These are phyloP conservation scores for Catostomus latipinnis DNA, from an alignment of 2,797 vertebrate genomes.

Conservation along the genomic window DNA sequence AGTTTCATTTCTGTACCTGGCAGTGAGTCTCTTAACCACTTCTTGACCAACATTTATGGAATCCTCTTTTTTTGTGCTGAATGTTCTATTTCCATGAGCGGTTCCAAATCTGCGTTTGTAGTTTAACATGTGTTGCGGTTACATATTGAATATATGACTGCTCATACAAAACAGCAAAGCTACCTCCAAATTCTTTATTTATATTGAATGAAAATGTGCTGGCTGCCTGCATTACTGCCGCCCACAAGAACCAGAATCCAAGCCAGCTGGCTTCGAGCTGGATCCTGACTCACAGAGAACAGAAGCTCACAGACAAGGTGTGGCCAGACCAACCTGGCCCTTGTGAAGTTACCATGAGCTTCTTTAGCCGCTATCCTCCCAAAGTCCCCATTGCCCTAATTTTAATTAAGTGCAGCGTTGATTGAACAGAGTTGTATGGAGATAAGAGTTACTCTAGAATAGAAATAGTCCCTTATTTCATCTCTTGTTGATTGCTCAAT, in stretches of 20 bases:
- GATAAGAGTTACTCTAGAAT: too few species aligned
- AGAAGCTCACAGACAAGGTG: slow-evolving; percentile 52
- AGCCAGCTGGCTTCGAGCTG: slow-evolving; percentile 51
- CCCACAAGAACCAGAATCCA: slow-evolving; percentile 47
- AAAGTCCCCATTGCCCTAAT: slow-evolving; percentile 4
- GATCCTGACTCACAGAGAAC: slow-evolving; percentile 40
- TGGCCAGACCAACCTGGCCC: slow-evolving; percentile 40
- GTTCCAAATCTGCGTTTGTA: slow-evolving; percentile 26
- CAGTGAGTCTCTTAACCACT: slow-evolving; percentile 61
- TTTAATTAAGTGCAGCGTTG: slow-evolving; percentile 8
- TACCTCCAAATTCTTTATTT: slow-evolving; percentile 55
- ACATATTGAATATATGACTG: slow-evolving; percentile 36
- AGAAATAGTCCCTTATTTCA: too few species aligned
- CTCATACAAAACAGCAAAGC: slow-evolving; percentile 32
- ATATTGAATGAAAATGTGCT: slow-evolving; percentile 59
- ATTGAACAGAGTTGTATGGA: background rate
- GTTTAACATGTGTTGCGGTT: slow-evolving; percentile 33
- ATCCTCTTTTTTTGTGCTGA: slow-evolving; percentile 49
- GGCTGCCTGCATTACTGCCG: slow-evolving; percentile 48
- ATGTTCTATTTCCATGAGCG: slow-evolving; percentile 50
- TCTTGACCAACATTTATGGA: slow-evolving; percentile 55
- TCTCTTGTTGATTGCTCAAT: too few species aligned
- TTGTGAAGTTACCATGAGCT: slow-evolving; percentile 18
- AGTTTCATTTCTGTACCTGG: slow-evolving; percentile 59
- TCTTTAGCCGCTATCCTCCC: background rate